Conservation (phyloP, 2,797 vertebrate genomes). For the Acanthornis magna region DNA sequence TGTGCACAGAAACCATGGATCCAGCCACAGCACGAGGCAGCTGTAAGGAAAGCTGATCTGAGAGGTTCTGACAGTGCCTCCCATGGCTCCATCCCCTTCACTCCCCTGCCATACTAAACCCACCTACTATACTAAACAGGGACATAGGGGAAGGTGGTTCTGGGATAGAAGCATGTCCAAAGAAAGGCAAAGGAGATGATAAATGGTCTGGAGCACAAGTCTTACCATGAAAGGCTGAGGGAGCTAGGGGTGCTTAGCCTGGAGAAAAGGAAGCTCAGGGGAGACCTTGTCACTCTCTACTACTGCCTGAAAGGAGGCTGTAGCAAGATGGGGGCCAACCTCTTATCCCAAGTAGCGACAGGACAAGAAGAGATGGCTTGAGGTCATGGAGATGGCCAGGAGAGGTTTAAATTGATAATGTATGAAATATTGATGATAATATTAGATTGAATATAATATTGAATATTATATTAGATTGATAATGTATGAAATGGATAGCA, state of each 20-base stretch:
- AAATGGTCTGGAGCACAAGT: not conserved
- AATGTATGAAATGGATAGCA: too few relatives aligned
- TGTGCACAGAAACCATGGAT: not conserved
- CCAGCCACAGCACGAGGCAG: not conserved
- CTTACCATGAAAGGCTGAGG: accelerated
- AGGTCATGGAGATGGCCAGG: not conserved
- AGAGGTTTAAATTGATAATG: not conserved
- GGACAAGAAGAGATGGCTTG: not conserved
- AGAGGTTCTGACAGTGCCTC: not conserved
- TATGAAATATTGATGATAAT: too few relatives aligned
- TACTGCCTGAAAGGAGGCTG: not conserved
- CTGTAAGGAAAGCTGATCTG: not conserved
- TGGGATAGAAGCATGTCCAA: not conserved
- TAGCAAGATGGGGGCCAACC: not conserved
- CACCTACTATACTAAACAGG: not conserved
- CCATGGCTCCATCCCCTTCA: not conserved
- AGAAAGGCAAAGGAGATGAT: not conserved
- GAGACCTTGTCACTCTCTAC: not conserved
- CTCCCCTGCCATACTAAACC: not conserved
- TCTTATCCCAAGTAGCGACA: not conserved
- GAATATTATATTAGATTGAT: too few relatives aligned
- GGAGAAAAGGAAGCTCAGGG: not conserved
- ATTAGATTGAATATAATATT: too few relatives aligned
- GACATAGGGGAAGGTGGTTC: not conserved
- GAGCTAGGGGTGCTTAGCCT: not conserved